These are phyloP conservation scores for Hermatobates lingyangjiaoensis DNA, from an alignment of 1,140 invertebrate species.

Conservation along the genomic window DNA sequence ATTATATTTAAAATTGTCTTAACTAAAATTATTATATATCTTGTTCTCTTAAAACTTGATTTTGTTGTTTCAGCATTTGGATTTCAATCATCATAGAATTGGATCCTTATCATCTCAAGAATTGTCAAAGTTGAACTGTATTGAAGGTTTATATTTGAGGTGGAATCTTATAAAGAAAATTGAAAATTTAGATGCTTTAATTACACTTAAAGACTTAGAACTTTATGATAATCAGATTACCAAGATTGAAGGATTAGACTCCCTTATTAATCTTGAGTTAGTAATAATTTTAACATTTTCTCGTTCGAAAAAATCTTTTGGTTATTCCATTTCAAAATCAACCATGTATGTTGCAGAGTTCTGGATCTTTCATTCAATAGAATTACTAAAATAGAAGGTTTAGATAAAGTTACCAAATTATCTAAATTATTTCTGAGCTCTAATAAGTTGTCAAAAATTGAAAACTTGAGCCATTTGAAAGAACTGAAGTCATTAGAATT, in stretches of 20 bases:
- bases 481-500: conserved; percentile 76
- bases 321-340: background rate
- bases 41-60: too few species aligned
- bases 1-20: too few species aligned
- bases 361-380: conserved; percentile 96
- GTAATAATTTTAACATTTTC: conserved; percentile 21
- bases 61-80: conserved; percentile 35
- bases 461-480: conserved; percentile 67
- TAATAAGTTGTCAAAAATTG: conserved; percentile 81
- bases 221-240: conserved; percentile 93
- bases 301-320: background rate
- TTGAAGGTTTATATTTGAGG: conserved; percentile 65
- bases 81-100: conserved; percentile 75
- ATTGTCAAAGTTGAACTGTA: conserved; percentile 46
- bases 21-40: too few species aligned
- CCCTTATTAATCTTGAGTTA: conserved; percentile 77
- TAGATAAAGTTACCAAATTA: conserved; percentile 61
- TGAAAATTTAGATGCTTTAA: conserved; percentile 58
- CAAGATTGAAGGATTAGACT: conserved; percentile 71
- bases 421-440: conserved; percentile 79
- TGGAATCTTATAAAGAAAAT: conserved; percentile 94
- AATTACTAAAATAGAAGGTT: conserved; percentile 70
- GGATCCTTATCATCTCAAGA: conserved; percentile 53
- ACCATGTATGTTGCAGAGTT: conserved; percentile 34
- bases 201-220: conserved; percentile 67